Evolutionary conservation across 2,888 invertebrate genomes (phyloP).

Genomic region (Spisula solida): DNA sequence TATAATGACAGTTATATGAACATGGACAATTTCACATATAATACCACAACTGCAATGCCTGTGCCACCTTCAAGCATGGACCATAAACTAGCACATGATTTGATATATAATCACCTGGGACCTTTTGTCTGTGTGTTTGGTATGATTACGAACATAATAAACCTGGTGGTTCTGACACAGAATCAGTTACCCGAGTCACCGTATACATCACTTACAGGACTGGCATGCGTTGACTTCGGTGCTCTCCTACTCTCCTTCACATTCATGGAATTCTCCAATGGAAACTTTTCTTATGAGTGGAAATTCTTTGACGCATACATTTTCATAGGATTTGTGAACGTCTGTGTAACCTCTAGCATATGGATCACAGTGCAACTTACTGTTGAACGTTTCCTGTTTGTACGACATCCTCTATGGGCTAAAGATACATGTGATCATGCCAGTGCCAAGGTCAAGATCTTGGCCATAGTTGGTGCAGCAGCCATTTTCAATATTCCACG

Average conservation of each 20-base stretch:
- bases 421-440: constrained; percentile 82
- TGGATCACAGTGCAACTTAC: constrained; percentile 84
- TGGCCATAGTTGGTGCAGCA: constrained; percentile 75
- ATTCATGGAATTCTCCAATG: constrained; percentile 76
- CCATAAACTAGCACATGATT: constrained; percentile 52
- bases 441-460: constrained; percentile 81
- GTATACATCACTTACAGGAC: constrained; percentile 85
- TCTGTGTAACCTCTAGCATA: constrained; percentile 82
- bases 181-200: constrained; percentile 84
- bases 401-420: constrained; percentile 83
- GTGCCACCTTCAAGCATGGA: constrained; percentile 16
- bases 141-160: constrained; percentile 84
- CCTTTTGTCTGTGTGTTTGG: constrained; percentile 84
- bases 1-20: neutral
- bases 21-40: constrained; percentile 33
- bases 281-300: constrained; percentile 74
- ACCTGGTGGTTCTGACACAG: constrained; percentile 83
- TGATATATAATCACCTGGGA: constrained; percentile 79
- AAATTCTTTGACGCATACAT: constrained; percentile 80
- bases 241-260: constrained; percentile 82
- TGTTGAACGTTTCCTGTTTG: constrained; percentile 84
- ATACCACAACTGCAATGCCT: constrained; percentile 24
- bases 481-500: constrained; percentile 82
- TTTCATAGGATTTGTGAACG: constrained; percentile 82
- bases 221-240: constrained; percentile 82